Conservation (phyloP, 2,888 invertebrate genomes). For the Dorcus hopei region DNA sequence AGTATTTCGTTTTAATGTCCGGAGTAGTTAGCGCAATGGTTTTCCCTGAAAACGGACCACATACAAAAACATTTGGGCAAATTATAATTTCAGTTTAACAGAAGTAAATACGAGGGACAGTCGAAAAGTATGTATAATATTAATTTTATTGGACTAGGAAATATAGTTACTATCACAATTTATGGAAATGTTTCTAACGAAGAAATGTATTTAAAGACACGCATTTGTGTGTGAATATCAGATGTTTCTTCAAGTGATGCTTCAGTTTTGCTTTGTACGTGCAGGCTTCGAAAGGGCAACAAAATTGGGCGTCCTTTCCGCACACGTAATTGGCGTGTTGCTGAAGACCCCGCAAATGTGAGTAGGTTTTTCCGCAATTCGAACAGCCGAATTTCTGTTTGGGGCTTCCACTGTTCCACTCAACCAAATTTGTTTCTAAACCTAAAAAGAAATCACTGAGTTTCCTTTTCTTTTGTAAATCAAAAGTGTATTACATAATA, state of each 20-base stretch:
- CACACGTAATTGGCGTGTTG: slow-evolving; percentile 9
- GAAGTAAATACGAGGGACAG: neutral
- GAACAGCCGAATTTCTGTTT: neutral
- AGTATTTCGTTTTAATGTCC: slow-evolving; percentile 7
- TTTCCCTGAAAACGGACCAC: neutral
- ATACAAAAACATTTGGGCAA: neutral
- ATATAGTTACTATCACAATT: neutral
- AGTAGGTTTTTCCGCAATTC: slow-evolving; percentile 1
- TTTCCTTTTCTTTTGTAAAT: too few relatives aligned
- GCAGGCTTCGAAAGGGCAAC: slow-evolving; percentile 1
- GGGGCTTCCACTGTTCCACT: neutral
- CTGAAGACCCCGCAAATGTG: slow-evolving; percentile 2
- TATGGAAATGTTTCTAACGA: too few relatives aligned
- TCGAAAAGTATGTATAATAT: neutral
- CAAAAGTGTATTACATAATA: too few relatives aligned
- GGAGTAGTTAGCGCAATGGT: slow-evolving; percentile 13
- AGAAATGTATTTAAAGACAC: neutral
- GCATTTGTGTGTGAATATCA: neutral
- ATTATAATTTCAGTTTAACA: neutral
- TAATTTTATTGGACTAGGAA: neutral
- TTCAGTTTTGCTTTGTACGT: slow-evolving; percentile 9
- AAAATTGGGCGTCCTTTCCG: slow-evolving; percentile 8
- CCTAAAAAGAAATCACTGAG: neutral
- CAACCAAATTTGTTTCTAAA: neutral
- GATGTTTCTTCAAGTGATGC: slow-evolving; percentile 11